Base-by-base conservation (phyloP, 2,113 vertebrate species). In the Paratilapia polleni region DNA sequence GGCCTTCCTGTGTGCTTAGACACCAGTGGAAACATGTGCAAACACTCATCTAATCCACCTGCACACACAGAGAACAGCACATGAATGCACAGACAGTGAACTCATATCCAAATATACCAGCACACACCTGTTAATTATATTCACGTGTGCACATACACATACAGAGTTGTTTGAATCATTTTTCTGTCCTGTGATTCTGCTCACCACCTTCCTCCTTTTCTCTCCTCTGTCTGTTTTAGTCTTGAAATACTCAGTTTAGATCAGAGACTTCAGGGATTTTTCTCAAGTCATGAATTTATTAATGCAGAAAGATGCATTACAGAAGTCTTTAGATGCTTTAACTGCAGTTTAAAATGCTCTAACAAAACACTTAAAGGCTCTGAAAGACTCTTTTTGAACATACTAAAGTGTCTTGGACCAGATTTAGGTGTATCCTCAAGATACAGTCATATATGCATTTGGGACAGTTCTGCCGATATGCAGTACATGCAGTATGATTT, bases 1-100 rank as follows among this genome's bases (percentile, higher is more conserved):
- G 38, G 38, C 63, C 1, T 66, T 15, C 63, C 49, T 64, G 62
- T 80, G 57, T 77, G 87, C 64, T 80, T 6, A 57, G 20, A 80
- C 52, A 12, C 26, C 19, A 58, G 63, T 49, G 63, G 28, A 31
- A 61, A 26, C 80, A 70, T 6, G 15, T 11, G 15, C 52, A 80
- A 24, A 80, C 5, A 78, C n/a, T 22, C 10, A 64, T 28, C 13
- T 43, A 66, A 43, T 66, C 63, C 63, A 66, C 38, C n/a, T 66
- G 34, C 5, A 36, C 36, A 64, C 34, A 41, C 31, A 1, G 5
- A 10, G 19, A 41, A 63, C 34, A 63, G 11, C 38, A 64, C 20
- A 64, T 14, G 12, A 41, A 41, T 5, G 19, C 4, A 63, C 61
- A 6, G 2, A n/a, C 52, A 54, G 28, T 31, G 28, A 4, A 31